phyloP scores from a whole-genome alignment of 1,140 invertebrate species.

The Oncopeltus fasciatus region DNA sequence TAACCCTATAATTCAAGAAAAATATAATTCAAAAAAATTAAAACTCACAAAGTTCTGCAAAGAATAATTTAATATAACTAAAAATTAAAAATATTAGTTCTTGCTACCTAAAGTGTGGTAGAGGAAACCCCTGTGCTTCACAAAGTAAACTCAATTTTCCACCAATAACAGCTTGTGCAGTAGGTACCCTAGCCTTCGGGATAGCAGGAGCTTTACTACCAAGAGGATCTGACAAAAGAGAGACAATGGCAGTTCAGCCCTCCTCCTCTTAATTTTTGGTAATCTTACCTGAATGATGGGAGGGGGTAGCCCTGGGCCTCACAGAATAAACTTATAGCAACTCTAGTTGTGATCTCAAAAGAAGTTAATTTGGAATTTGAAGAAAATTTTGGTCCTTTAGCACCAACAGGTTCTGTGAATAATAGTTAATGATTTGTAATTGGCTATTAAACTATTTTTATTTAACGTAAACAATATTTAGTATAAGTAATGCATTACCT shows the following conservation, averaged over 20 bases:
- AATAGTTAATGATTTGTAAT: no score
- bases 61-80: no score
- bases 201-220: conserved; percentile 38
- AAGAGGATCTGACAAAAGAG: conserved; percentile 34
- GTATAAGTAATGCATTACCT: no score
- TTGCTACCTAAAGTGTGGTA: conserved; percentile 41
- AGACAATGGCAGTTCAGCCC: background rate
- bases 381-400: conserved; percentile 51
- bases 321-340: conserved; percentile 31
- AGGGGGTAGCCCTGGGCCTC: conserved; percentile 40
- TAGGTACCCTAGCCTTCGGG: conserved; percentile 27
- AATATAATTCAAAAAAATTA: no score
- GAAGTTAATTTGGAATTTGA: conserved; percentile 31
- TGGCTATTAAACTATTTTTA: no score
- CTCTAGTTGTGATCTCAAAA: conserved; percentile 23
- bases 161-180: conserved; percentile 35
- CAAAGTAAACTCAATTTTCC: conserved; percentile 53
- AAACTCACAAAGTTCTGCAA: no score
- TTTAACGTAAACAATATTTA: no score
- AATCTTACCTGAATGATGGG: conserved; percentile 47
- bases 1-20: no score
- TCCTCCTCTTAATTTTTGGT: background rate
- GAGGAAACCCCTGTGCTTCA: conserved; percentile 46
- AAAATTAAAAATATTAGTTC: no score
- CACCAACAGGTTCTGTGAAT: conserved; percentile 48